phyloP scores from a whole-genome alignment of 2,113 vertebrate genomes.

The Microtus montanus region DNA sequence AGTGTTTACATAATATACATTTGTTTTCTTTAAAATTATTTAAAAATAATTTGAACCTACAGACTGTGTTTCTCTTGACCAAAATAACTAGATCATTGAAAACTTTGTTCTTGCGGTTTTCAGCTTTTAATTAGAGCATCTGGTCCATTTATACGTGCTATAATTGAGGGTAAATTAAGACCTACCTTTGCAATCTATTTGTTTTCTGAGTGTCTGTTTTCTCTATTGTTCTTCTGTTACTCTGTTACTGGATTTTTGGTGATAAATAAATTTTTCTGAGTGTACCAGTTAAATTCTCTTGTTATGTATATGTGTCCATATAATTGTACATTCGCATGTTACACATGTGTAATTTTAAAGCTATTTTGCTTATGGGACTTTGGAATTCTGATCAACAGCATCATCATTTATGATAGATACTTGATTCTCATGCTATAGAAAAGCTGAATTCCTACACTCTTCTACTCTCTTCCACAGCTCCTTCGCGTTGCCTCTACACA shows the following conservation, averaged over 20 bases:
- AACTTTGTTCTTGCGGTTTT: not conserved
- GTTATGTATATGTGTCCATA: not conserved
- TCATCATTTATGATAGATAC: not conserved
- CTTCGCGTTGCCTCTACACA: not conserved
- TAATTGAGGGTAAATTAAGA: not conserved
- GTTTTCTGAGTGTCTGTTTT: not conserved
- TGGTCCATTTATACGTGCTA: not conserved
- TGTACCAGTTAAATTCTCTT: not conserved
- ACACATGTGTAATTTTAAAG: not conserved
- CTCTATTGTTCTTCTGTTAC: not conserved
- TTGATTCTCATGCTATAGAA: not conserved
- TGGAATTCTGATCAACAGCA: not conserved
- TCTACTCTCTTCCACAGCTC: not conserved
- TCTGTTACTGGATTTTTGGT: not conserved
- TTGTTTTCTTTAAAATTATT: not conserved
- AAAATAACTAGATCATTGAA: not conserved
- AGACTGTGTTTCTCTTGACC: not conserved
- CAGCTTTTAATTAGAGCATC: not conserved
- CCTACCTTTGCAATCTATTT: not conserved
- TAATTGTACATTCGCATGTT: not conserved
- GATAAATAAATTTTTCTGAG: not conserved
- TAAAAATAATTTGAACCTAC: not conserved
- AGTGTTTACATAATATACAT: not conserved
- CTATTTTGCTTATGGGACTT: not conserved
- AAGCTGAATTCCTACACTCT: not conserved